phyloP scores from a whole-genome alignment of 2,797 vertebrate genomes.

The Anas bahamensis region DNA sequence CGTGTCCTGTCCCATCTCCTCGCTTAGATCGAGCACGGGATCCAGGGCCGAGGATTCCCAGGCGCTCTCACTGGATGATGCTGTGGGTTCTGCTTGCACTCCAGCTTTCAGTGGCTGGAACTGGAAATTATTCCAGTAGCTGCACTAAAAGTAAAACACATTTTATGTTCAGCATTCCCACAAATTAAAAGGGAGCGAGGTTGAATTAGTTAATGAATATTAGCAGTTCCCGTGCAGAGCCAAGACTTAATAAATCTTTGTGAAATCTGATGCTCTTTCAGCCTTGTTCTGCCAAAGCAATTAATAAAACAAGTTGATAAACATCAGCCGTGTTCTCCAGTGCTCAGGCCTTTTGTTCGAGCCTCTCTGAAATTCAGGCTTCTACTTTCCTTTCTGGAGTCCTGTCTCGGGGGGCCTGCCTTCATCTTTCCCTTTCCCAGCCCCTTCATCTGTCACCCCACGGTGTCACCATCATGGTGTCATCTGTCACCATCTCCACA shows the following conservation, averaged over 20 bases:
- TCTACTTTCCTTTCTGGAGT: background rate
- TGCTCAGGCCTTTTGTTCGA: background rate
- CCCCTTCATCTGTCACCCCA: too few species aligned
- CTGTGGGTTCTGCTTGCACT: background rate
- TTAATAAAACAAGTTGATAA: background rate
- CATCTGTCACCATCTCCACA: too few species aligned
- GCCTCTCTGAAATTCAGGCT: background rate
- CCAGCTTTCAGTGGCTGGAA: background rate
- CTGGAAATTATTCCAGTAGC: background rate
- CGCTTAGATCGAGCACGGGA: accelerated
- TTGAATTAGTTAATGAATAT: background rate
- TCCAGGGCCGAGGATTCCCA: too few species aligned
- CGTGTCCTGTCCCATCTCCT: background rate
- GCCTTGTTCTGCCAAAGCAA: background rate
- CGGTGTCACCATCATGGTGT: too few species aligned
- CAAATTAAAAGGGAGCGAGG: background rate
- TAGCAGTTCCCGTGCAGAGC: background rate
- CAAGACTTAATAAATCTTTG: background rate
- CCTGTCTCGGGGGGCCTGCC: background rate
- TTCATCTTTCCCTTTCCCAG: too few species aligned
- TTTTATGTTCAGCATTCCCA: background rate
- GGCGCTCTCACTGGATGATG: background rate
- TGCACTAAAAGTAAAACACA: background rate
- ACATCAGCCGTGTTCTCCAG: background rate
- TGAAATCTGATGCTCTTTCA: background rate